These are phyloP conservation scores for Drosophila nigricruria DNA, from an alignment of 2,888 invertebrate genomes.

Conservation along the genomic window DNA sequence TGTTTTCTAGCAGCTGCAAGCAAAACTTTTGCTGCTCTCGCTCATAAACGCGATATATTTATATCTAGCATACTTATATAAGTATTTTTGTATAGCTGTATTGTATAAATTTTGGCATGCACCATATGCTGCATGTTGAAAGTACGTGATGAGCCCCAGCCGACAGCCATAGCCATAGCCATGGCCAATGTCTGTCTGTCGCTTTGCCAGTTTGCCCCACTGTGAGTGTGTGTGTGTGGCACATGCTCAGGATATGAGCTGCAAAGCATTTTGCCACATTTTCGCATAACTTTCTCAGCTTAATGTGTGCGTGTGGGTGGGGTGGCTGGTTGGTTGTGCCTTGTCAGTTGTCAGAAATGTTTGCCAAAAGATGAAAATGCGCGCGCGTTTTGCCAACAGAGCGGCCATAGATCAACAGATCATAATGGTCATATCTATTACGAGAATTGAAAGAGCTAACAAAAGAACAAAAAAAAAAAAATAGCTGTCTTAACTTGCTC, in stretches of 20 bases:
- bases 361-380: not conserved
- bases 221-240: slow-evolving; percentile 16
- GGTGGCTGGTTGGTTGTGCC: too few species aligned
- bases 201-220: not conserved
- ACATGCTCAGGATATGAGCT: slow-evolving; percentile 56
- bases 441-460: not conserved
- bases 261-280: slow-evolving; percentile 62
- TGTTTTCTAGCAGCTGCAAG: slow-evolving; percentile 48
- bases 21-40: slow-evolving; percentile 55
- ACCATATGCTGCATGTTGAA: slow-evolving; percentile 63
- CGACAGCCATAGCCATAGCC: slow-evolving; percentile 10
- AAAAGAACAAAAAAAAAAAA: not conserved
- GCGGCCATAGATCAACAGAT: slow-evolving; percentile 23
- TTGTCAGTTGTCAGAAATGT: slow-evolving; percentile 16
- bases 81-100: slow-evolving; percentile 37
- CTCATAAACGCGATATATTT: slow-evolving; percentile 60
- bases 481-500: not conserved
- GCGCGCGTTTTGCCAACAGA: not conserved
- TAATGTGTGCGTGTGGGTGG: slow-evolving; percentile 9
- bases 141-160: slow-evolving; percentile 62
- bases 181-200: slow-evolving; percentile 10
- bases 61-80: slow-evolving; percentile 22
- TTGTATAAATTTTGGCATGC: slow-evolving; percentile 67
- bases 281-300: slow-evolving; percentile 49
- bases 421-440: not conserved